Evolutionary conservation across 2,888 invertebrate species (phyloP).

Genomic region (Heliconius ethilla): DNA sequence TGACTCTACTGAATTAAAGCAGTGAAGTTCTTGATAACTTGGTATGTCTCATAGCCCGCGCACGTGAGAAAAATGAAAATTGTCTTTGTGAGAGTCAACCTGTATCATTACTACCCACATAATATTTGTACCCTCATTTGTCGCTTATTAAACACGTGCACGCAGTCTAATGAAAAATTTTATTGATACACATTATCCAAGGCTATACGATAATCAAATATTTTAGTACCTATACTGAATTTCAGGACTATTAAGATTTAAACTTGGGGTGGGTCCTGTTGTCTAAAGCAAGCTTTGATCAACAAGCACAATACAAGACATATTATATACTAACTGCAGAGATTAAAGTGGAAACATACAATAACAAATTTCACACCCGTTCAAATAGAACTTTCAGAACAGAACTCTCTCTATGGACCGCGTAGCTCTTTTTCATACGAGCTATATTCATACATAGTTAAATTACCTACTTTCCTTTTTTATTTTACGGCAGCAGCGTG

Average conservation of each 20-base stretch:
- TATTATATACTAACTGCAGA: neutral
- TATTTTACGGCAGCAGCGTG: no score
- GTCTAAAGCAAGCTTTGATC: no score
- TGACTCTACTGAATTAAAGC: slow-evolving; percentile 41
- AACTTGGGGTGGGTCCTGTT: no score
- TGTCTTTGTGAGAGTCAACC: slow-evolving; percentile 18
- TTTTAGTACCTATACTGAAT: neutral
- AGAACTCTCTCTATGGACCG: neutral
- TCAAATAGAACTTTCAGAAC: neutral
- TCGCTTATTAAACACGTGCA: slow-evolving; percentile 49
- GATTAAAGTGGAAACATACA: neutral
- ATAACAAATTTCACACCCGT: neutral
- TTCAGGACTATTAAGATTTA: neutral
- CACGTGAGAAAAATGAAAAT: slow-evolving; percentile 65
- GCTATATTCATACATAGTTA: neutral
- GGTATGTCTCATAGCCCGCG: slow-evolving; percentile 67
- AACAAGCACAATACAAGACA: neutral
- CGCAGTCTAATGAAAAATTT: slow-evolving; percentile 4
- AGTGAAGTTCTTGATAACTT: slow-evolving; percentile 52
- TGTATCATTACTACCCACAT: slow-evolving; percentile 26
- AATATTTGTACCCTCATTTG: slow-evolving; percentile 43
- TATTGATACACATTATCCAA: slow-evolving; percentile 1
- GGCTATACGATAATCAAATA: neutral
- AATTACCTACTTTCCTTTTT: neutral
- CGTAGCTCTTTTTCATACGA: neutral